Percentiles rank a stretch among this genome's conserved stretches.
Conservation (phyloP, 1,140 invertebrate species). For the Pogonomyrmex barbatus region DNA sequence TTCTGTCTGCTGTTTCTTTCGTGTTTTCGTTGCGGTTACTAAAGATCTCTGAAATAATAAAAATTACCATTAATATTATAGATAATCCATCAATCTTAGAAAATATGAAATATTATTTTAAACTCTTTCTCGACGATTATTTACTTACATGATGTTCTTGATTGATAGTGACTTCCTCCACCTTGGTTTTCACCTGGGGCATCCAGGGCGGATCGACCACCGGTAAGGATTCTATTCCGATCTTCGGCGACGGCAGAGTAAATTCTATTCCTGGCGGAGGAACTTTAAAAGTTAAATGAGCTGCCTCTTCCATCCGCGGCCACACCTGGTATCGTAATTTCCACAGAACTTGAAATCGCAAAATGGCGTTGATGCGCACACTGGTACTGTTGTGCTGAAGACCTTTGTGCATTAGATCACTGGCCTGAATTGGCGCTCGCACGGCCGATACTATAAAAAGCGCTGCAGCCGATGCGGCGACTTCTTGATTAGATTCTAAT, state of each 20-base stretch:
- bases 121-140: not conserved
- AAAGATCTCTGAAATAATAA: slow-evolving; percentile 92
- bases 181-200: slow-evolving; percentile 98
- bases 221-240: slow-evolving; percentile 96
- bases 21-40: slow-evolving; percentile 99
- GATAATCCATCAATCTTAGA: slow-evolving; percentile 17
- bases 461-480: slow-evolving; percentile 93
- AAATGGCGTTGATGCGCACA: slow-evolving; percentile 91
- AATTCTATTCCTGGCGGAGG: slow-evolving; percentile 99
- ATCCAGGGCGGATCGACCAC: slow-evolving; percentile 99
- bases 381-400: slow-evolving; percentile 93
- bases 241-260: slow-evolving; percentile 98
- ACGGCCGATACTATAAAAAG: slow-evolving; percentile 97
- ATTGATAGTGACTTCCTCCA: slow-evolving; percentile 99
- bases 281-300: slow-evolving; percentile 97
- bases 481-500: slow-evolving; percentile 92
- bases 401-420: slow-evolving; percentile 94
- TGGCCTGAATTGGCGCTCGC: slow-evolving; percentile 94
- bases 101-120: not conserved
- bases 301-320: slow-evolving; percentile 99
- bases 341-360: slow-evolving; percentile 98
- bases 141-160: slow-evolving; percentile 97
- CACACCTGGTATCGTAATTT: slow-evolving; percentile 99
- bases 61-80: too few relatives aligned
- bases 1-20: slow-evolving; percentile 99